These are phyloP conservation scores for Rhinolophus sinicus DNA, from an alignment of 2,113 vertebrate genomes.

Conservation along the genomic window DNA sequence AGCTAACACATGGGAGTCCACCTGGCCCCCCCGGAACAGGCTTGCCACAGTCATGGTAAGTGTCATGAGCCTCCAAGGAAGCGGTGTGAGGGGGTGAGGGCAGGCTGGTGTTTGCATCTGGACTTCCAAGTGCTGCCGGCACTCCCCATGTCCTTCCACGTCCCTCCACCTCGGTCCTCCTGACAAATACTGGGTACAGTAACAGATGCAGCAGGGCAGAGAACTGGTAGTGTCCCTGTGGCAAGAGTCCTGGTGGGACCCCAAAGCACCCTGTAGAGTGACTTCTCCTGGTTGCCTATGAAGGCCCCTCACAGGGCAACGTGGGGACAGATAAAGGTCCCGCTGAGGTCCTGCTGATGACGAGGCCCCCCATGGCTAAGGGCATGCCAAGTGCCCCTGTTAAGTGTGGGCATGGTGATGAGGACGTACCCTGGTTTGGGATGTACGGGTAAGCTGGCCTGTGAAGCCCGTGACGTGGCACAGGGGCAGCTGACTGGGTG, in stretches of 20 bases:
- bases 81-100: neutral
- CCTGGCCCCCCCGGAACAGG: neutral
- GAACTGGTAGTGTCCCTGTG: neutral
- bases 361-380: neutral
- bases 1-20: neutral
- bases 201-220: neutral
- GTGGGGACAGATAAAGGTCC: neutral
- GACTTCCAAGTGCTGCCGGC: neutral
- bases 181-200: neutral
- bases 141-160: neutral
- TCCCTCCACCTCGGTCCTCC: neutral
- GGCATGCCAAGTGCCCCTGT: neutral
- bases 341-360: neutral
- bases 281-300: neutral
- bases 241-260: neutral
- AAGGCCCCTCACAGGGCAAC: neutral
- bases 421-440: neutral
- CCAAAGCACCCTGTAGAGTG: neutral
- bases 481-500: neutral
- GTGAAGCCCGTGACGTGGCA: neutral
- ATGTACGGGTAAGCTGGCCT: neutral
- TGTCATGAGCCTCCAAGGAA: neutral
- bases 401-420: accelerated
- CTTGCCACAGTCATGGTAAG: neutral
- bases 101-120: neutral